Conservation (phyloP, 92 coral and sea anemone genomes). For the Pocillopora grandis region DNA sequence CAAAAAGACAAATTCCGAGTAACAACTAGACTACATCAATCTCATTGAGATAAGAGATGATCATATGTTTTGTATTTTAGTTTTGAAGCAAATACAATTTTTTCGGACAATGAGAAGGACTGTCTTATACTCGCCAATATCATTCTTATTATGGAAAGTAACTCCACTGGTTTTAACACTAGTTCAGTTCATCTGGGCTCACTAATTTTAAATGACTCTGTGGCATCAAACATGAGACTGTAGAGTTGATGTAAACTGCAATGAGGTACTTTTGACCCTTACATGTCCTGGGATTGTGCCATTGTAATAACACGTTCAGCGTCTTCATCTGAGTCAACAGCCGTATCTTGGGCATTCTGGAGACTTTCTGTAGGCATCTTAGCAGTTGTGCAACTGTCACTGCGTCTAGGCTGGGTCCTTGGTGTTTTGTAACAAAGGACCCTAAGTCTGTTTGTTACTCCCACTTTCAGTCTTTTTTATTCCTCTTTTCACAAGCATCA, state of each 20-base stretch:
- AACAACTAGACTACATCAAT: constrained; percentile 11
- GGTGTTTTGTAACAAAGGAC: constrained; percentile 40
- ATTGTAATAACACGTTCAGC: constrained; percentile 19
- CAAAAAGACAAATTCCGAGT: background rate
- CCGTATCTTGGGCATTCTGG: constrained; percentile 16
- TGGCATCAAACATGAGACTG: too few relatives aligned
- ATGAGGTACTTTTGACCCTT: background rate
- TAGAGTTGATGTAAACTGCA: too few relatives aligned
- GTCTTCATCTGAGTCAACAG: constrained; percentile 44
- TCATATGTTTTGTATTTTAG: background rate
- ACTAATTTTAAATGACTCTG: too few relatives aligned
- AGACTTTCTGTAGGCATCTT: background rate
- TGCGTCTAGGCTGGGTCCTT: constrained; percentile 5
- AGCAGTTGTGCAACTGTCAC: background rate
- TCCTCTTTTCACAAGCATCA: constrained; percentile 33
- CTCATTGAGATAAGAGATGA: constrained; percentile 19
- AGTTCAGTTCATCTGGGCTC: too few relatives aligned
- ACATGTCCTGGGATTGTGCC: constrained; percentile 14
- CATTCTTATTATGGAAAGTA: too few relatives aligned
- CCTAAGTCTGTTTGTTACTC: constrained; percentile 13
- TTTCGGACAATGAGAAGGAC: too few relatives aligned
- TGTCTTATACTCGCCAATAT: too few relatives aligned
- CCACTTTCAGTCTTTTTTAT: constrained; percentile 26
- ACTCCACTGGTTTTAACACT: too few relatives aligned
- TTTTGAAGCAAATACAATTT: too few relatives aligned